Base-by-base conservation (phyloP, 2,888 invertebrate genomes). In the Vannuccia rotundouncinata region DNA sequence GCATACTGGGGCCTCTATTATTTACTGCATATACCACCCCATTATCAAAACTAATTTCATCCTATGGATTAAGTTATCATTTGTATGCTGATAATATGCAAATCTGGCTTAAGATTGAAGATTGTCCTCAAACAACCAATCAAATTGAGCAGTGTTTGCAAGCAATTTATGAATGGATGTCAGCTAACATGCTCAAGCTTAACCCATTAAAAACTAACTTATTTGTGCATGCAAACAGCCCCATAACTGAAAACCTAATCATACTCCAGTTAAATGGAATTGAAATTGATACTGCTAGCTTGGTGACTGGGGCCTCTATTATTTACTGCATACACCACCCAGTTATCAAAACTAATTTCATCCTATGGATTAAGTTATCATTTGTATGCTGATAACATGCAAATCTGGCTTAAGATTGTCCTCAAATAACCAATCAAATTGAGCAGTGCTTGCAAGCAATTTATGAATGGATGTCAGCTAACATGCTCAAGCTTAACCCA, bases 391-490 rank as follows among this genome's bases (percentile, higher is more conserved):
- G 22, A 66, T 66, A 27, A 66, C 66, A 66, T 27, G 10, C 17
- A 66, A 66, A 66, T 66, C 25, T 66, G 66, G 66, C 66, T 45
- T 17, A 45, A 45, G 45, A 45, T 45, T n/a, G n/a, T n/a, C n/a
- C 45, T 17, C 45, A 5, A 45, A 13, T 5, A 45, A 13, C 45
- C 5, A 66, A 66, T 2, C 2, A n/a, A 22, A 66, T n/a, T 22
- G 66, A n/a, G 10, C 66, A 66, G 22, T 66, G 66, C 66, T 66
- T 66, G 66, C 25, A 66, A 66, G 22, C 66, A 17, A 66, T 66
- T 66, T 66, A 66, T 66, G 66, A 66, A 66, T 66, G 66, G 66
- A 66, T 66, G 66, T 66, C 66, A 66, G 66, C 66, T 66, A n/a
- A 66, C 66, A 22, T 66, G 66, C 66, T 66, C 66, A n/a, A 66